Conservation (phyloP, 2,888 invertebrate genomes). For the Strigamia maritima region DNA sequence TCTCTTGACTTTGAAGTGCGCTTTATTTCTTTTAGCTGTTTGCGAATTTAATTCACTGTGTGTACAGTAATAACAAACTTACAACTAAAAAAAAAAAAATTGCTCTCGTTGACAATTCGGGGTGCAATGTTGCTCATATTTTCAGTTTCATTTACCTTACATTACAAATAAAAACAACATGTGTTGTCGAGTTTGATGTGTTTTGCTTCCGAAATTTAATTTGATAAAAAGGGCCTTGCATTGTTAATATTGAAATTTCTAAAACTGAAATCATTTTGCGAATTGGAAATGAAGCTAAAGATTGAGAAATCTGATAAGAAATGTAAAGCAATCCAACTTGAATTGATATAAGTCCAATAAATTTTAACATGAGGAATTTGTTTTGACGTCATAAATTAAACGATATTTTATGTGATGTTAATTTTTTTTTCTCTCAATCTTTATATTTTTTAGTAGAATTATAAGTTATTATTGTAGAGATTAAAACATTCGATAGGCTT, state of each 20-base stretch:
- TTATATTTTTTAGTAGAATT: not conserved
- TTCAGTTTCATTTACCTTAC: not conserved
- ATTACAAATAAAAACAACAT: not conserved
- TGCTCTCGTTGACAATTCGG: not conserved
- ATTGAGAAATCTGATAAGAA: not conserved
- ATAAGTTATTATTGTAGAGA: not conserved
- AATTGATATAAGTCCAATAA: not conserved
- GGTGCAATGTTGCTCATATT: not conserved
- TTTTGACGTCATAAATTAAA: not conserved
- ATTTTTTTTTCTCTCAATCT: not conserved
- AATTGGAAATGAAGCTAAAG: not conserved
- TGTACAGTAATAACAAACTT: conserved; percentile 17
- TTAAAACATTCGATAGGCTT: conserved; percentile 5
- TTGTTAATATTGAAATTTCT: conserved; percentile 8
- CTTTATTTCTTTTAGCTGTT: not conserved
- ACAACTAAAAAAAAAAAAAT: conserved; percentile 5
- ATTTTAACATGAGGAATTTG: not conserved
- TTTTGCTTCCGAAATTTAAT: not conserved
- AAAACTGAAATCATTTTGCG: not conserved
- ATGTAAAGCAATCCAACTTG: not conserved
- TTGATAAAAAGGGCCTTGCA: not conserved
- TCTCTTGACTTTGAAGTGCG: conserved; percentile 15
- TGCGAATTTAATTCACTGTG: conserved; percentile 17
- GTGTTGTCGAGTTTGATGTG: conserved; percentile 6
- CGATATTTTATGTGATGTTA: not conserved